Base-by-base conservation (phyloP, 2,797 vertebrate genomes). In the Myoxocephalus aenaeus region DNA sequence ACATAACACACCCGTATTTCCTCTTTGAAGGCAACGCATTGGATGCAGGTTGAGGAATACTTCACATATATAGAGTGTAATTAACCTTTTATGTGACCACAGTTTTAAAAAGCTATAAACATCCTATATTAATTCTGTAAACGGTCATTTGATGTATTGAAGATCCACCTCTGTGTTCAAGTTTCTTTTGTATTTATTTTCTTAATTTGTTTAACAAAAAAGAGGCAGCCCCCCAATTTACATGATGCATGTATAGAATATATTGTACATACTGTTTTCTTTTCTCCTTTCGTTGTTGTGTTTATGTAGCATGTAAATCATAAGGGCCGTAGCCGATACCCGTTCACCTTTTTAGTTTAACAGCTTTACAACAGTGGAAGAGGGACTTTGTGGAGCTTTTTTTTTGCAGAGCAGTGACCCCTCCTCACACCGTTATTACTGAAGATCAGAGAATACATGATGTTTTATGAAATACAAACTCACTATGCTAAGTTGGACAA, bases 211-310 rank as follows among this genome's bases (percentile, higher is more conserved):
- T 85, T 82, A 80, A 92, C 93, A 96, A 85, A 11, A 42, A 94
- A 96, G 91, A 93, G 92, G 91, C 87, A 70, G 67, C 70, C 58
- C 32, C 66, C 67, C 75, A 0, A 56, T 86, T 90, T 86, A 94
- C 95, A 95, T 95, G 93, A 93, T 92, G 88, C 87, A 87, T 97
- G 96, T 97, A 96, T 94, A 97, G 95, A 96, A 97, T 94, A 97
- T 96, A 96, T 79, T 97, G 96, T 97, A 97, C 92, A 97, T 94
- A 89, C 92, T 4, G 40, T 90, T 82, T 89, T 22, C 20, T 11
- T n/a, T 42, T n/a, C 12, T 22, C 7, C n/a, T 87, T 86, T 73
- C 14, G 94, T 63, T 59, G 58, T 82, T 85, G 83, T 91, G 84
- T 89, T 91, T 81, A 83, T 87, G 83, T 91, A 91, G 90, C 86